Base-by-base conservation (phyloP, 2,113 vertebrate genomes). In the Epinephelus lanceolatus region DNA sequence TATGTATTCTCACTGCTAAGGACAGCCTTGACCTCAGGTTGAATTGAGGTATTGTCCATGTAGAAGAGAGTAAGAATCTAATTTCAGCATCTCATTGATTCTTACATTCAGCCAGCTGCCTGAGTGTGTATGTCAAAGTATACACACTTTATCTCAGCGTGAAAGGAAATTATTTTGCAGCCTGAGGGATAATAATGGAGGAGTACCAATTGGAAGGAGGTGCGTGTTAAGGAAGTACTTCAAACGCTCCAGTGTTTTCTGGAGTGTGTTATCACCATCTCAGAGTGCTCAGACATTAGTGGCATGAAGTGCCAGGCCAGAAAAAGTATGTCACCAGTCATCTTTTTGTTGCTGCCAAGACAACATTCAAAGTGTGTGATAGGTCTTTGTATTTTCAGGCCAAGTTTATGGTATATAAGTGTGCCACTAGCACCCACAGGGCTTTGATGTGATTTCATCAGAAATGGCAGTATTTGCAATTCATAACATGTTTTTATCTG, bases 151-250 rank as follows among this genome's bases (percentile, higher is more conserved):
- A 78, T 88, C 76, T 90, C 52, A 4, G 23, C 2, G 18, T 78
- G 70, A 84, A 66, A 57, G 78, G 37, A 78, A 82, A 90, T 84
- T 21, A 86, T 89, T 78, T 81, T 71, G 63, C 47, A 57, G 52
- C 88, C 62, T 15, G 53, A 49, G 60, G 52, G 80, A 79, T 33
- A 55, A 76, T 86, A 85, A 83, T 47, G 53, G 47, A 80, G 23
- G 68, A 88, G 78, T 68, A 79, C 42, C 67, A 59, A 85, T 84
- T 76, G 78, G 87, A 89, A 88, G 61, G 75, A 81, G 72, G 83
- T 91, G 87, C 83, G 63, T 89, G 72, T 77, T 78, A 81, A 89
- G 81, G 79, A 61, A 76, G 78, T 84, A 76, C 89, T 93, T 90
- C 65, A 92, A 90, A 84, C 83, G 71, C 80, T 72, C 62, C 37